phyloP scores from a whole-genome alignment of 1,140 invertebrate species.

The Diuraphis noxia region DNA sequence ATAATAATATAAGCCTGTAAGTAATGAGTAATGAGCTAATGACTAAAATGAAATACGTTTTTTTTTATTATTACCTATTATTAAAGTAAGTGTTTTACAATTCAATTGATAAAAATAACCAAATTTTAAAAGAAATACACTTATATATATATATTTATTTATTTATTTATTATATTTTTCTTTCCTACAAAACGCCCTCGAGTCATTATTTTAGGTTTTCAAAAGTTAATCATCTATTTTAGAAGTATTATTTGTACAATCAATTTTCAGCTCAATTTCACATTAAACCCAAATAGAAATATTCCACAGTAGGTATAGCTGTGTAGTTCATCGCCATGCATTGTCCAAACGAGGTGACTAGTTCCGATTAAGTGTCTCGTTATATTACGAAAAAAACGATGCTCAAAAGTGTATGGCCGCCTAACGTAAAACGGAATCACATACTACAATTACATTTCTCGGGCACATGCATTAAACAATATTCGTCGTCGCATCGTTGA shows the following conservation, averaged over 20 bases:
- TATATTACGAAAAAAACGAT: neutral
- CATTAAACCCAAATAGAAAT: neutral
- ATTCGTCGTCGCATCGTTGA: neutral
- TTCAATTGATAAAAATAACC: neutral
- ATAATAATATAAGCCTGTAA: neutral
- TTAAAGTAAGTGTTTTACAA: neutral
- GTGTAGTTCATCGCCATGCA: neutral
- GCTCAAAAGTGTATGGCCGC: neutral
- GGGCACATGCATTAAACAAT: neutral
- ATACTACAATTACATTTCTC: slow-evolving; percentile 1
- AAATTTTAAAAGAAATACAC: neutral
- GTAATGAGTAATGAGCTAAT: too few species aligned
- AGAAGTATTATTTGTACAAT: neutral
- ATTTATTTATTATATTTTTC: neutral
- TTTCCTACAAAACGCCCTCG: neutral
- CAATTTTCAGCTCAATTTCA: neutral
- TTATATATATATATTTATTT: neutral
- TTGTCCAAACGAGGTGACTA: neutral
- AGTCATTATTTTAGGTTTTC: neutral
- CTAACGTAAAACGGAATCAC: neutral
- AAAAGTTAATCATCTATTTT: neutral
- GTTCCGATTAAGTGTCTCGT: slow-evolving; percentile 13
- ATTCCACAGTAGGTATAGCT: neutral
- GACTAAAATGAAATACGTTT: too few species aligned
- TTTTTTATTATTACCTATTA: too few species aligned